These are phyloP conservation scores for Helostoma temminkii DNA, from an alignment of 2,797 vertebrate genomes.

Conservation along the genomic window DNA sequence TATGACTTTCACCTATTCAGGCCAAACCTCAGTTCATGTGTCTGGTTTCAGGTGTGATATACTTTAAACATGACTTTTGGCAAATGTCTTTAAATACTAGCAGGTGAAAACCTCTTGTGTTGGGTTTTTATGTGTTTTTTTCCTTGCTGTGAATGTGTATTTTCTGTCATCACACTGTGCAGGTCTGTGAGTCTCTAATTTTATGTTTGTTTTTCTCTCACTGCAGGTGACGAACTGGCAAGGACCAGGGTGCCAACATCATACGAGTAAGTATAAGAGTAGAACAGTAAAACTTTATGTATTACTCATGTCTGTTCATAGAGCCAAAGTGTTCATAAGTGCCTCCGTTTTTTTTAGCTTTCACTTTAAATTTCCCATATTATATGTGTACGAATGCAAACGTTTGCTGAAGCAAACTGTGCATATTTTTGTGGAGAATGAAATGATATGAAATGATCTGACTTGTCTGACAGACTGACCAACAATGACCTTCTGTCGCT, in stretches of 20 bases:
- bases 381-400: neutral
- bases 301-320: neutral
- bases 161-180: slow-evolving; percentile 30
- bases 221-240: slow-evolving; percentile 93
- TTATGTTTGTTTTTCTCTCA: slow-evolving; percentile 49
- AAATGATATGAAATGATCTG: neutral
- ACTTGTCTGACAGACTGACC: slow-evolving; percentile 80
- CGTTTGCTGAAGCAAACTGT: neutral
- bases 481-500: slow-evolving; percentile 93
- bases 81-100: slow-evolving; percentile 11
- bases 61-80: slow-evolving; percentile 41
- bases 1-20: slow-evolving; percentile 18
- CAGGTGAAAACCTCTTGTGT: slow-evolving; percentile 27
- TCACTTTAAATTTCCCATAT: neutral
- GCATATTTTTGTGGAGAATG: neutral
- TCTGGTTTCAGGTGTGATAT: slow-evolving; percentile 56
- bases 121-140: slow-evolving; percentile 23
- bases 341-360: neutral
- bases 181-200: neutral
- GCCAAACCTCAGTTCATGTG: slow-evolving; percentile 47
- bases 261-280: slow-evolving; percentile 89
- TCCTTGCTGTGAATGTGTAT: slow-evolving; percentile 11
- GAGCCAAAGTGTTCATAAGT: neutral
- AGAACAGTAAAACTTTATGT: neutral
- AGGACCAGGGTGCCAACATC: slow-evolving; percentile 86